Evolutionary conservation across 1,140 invertebrate genomes (phyloP).

Genomic region (Drosophila santomea): DNA sequence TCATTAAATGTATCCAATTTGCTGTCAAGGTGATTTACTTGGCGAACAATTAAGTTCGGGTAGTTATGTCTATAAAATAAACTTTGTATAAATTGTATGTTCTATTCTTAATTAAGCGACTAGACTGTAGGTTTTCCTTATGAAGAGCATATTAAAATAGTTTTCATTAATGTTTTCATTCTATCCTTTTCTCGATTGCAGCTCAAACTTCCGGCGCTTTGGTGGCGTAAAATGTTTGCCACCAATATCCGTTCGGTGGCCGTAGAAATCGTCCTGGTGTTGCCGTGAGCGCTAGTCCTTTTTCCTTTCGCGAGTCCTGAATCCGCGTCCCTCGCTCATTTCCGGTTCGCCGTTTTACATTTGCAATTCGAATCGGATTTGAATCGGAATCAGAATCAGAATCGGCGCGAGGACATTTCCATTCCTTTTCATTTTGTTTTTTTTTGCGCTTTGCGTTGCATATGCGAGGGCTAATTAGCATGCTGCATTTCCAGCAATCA

Average conservation of each 20-base stretch:
- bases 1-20: too few relatives aligned
- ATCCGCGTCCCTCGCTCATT: slow-evolving; percentile 27
- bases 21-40: too few relatives aligned
- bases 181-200: slow-evolving; percentile 42
- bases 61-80: neutral
- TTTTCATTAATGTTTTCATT: slow-evolving; percentile 25
- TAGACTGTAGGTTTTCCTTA: neutral
- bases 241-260: slow-evolving; percentile 70
- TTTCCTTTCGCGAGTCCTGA: slow-evolving; percentile 10
- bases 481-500: slow-evolving; percentile 40
- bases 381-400: too few relatives aligned
- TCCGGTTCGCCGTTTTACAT: slow-evolving; percentile 54
- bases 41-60: too few relatives aligned
- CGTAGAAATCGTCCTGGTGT: slow-evolving; percentile 14
- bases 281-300: slow-evolving; percentile 15
- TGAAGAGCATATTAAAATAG: slow-evolving; percentile 14
- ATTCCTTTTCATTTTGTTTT: slow-evolving; percentile 3
- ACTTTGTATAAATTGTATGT: too few relatives aligned
- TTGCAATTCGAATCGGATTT: slow-evolving; percentile 61
- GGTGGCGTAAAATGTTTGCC: slow-evolving; percentile 76
- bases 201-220: slow-evolving; percentile 67
- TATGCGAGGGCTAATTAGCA: slow-evolving; percentile 72
- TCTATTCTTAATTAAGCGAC: neutral
- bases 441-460: slow-evolving; percentile 24
- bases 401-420: slow-evolving; percentile 7